Base-by-base conservation (phyloP, 2,113 vertebrate species). In the Pygoscelis antarcticus region DNA sequence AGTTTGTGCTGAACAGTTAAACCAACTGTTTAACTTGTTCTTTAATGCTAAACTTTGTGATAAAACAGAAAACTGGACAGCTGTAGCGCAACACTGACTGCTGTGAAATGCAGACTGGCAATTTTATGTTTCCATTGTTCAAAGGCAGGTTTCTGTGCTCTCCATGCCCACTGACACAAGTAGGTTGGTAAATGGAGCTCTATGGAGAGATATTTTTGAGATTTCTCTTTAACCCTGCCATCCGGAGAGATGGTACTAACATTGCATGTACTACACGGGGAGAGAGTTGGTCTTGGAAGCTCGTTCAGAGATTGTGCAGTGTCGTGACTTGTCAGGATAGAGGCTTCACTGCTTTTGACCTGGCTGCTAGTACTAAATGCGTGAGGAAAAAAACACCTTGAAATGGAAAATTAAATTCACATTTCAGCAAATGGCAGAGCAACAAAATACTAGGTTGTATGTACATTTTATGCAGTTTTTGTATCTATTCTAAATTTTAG, bases 401-500 rank as follows among this genome's bases (percentile, higher is more conserved):
- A 95, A 88, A 71, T 71, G 87, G n/a, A 93, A 93, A 89, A 92
- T 57, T 52, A 62, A 83, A 61, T 92, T 91, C 84, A 65, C 10
- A 90, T 95, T 91, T 66, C 95, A 96, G 94, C 91, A 85, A 74
- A 78, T 11, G 49, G 91, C 97, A 97, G 93, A 96, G 95, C 93
- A 93, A 84, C 74, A 97, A 82, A 97, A 86, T 96, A 83, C 3
- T 97, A 97, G 88, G 91, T 97, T 88, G 88, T 97, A 91, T 97
- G 91, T 98, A 97, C 81, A 94, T 97, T 96, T 97, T 97, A 93
- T 69, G 88, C 97, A 96, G 90, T 97, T 96, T 96, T 57, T 96
- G 70, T 98, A 98, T 96, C 98, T 98, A 95, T 84, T 95, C 90
- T 97, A 88, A 97, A 83, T 93, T 97, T 97, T 97, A 97, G 97